Evolutionary conservation across 1,140 invertebrate genomes (phyloP).

Genomic region (Lordiphosa clarofinis): DNA sequence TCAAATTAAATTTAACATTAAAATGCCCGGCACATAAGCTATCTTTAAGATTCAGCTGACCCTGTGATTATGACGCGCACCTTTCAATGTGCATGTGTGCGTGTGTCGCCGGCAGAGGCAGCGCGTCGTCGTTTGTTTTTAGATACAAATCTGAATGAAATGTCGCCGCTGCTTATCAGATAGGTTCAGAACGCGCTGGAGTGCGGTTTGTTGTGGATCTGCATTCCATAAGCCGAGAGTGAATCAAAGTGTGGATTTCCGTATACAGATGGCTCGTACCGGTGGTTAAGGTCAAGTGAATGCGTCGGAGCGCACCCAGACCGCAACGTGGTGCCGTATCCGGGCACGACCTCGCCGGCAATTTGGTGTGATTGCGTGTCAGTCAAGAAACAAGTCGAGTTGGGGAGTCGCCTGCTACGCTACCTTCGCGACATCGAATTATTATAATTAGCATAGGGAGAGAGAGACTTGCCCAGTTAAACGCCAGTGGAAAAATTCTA

Average conservation of each 20-base stretch:
- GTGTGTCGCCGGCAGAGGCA: conserved; percentile 13
- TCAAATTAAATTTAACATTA: too few relatives aligned
- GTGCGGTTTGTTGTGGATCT: conserved; percentile 44
- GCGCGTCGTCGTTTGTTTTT: conserved; percentile 43
- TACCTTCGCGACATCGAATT: conserved; percentile 60
- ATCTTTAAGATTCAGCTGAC: neutral
- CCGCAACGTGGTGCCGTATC: conserved; percentile 11
- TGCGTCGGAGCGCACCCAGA: conserved; percentile 4
- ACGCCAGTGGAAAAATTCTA: conserved; percentile 36
- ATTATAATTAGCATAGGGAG: conserved; percentile 73
- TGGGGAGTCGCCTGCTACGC: conserved; percentile 17
- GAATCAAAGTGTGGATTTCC: conserved; percentile 7
- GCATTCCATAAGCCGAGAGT: conserved; percentile 11
- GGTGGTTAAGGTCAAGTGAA: conserved; percentile 4
- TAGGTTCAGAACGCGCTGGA: conserved; percentile 66
- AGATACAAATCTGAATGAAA: conserved; percentile 74
- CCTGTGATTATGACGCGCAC: conserved; percentile 4
- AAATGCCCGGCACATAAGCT: too few relatives aligned
- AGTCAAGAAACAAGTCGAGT: conserved; percentile 30
- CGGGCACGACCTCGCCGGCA: conserved; percentile 33
- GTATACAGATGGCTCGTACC: neutral
- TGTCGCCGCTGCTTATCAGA: conserved; percentile 70
- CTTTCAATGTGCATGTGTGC: neutral
- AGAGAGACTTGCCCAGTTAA: conserved; percentile 13
- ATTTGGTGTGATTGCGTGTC: conserved; percentile 60